Conservation (phyloP, 92 coral and sea anemone genomes). For the Parazoanthus darwini region DNA sequence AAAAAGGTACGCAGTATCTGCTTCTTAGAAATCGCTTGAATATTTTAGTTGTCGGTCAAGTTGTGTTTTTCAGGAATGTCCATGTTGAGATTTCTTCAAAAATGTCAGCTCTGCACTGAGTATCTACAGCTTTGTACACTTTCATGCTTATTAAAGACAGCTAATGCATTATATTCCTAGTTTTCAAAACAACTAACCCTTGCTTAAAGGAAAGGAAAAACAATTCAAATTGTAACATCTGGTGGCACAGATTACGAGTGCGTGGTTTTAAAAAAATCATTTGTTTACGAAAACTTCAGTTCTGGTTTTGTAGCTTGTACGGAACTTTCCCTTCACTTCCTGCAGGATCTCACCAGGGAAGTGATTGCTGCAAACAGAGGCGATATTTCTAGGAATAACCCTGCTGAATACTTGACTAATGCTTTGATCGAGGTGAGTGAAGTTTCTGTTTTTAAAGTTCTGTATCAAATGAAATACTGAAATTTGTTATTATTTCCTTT, state of each 20-base stretch:
- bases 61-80: background rate
- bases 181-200: too few species aligned
- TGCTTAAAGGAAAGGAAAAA: too few species aligned
- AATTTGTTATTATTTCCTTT: too few species aligned
- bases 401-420: slow-evolving; percentile 52
- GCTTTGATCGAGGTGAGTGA: slow-evolving; percentile 55
- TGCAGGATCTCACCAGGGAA: slow-evolving; percentile 77
- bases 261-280: background rate
- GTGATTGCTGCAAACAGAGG: slow-evolving; percentile 73
- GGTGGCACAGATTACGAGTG: background rate
- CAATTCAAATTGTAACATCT: too few species aligned
- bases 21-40: background rate
- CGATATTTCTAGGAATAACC: slow-evolving; percentile 42
- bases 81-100: background rate
- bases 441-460: too few species aligned
- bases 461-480: too few species aligned
- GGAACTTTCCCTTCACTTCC: background rate
- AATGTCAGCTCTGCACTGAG: background rate
- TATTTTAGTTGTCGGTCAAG: background rate
- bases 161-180: too few species aligned
- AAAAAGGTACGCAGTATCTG: slow-evolving; percentile 23
- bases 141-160: background rate
- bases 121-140: background rate
- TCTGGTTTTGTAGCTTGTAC: background rate
- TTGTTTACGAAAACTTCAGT: background rate